Conservation (phyloP, 1,140 invertebrate species). For the Adelges cooleyi region DNA sequence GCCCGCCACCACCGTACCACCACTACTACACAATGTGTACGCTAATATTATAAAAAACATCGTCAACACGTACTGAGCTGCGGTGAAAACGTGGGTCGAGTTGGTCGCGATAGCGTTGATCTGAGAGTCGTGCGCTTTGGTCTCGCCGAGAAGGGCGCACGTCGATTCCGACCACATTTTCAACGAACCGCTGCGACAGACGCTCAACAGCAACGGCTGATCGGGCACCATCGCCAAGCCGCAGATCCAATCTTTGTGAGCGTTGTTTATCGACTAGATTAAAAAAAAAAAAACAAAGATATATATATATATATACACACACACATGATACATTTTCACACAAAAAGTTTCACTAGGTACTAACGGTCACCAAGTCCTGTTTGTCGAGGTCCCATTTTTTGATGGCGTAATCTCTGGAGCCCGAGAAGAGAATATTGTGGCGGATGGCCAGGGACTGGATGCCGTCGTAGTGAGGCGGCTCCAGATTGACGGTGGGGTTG, state of each 20-base stretch:
- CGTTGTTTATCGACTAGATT: conserved; percentile 64
- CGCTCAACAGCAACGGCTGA: conserved; percentile 53
- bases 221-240: conserved; percentile 56
- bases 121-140: conserved; percentile 59
- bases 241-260: conserved; percentile 82
- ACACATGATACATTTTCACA: not conserved
- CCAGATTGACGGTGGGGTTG: conserved; percentile 56
- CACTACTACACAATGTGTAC: not conserved
- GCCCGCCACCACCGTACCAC: conserved; percentile 5
- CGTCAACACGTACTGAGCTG: conserved; percentile 50
- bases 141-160: conserved; percentile 53
- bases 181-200: conserved; percentile 62
- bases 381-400: conserved; percentile 72
- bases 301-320: conserved; percentile 4
- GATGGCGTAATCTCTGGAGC: conserved; percentile 75
- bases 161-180: conserved; percentile 57
- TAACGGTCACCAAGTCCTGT: conserved; percentile 54
- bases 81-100: conserved; percentile 61
- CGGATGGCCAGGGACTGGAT: conserved; percentile 65
- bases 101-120: conserved; percentile 67
- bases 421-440: conserved; percentile 61
- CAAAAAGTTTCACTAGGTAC: conserved; percentile 29
- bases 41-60: conserved; percentile 12
- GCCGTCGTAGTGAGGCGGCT: conserved; percentile 85
- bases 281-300: not conserved